Conservation (phyloP, 2,888 invertebrate species). For the Sipha maydis region DNA sequence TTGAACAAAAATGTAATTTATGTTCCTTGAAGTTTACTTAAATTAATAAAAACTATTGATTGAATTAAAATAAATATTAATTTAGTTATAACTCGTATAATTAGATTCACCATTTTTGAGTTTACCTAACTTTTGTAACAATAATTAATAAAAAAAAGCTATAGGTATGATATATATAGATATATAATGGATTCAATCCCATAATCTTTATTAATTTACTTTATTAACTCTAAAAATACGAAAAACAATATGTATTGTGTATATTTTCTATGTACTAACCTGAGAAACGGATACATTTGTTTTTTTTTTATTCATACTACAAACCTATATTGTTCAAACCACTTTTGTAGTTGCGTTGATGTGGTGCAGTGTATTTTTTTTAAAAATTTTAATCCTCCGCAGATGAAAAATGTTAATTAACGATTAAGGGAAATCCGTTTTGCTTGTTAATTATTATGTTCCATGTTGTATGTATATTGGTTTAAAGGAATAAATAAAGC, state of each 20-base stretch:
- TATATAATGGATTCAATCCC: not conserved
- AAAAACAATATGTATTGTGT: not conserved
- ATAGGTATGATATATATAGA: too few relatives aligned
- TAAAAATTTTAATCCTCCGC: not conserved
- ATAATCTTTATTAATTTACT: not conserved
- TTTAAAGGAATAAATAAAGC: not conserved
- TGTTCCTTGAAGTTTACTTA: too few relatives aligned
- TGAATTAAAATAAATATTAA: too few relatives aligned
- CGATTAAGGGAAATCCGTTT: constrained; percentile 19
- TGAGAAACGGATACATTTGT: not conserved
- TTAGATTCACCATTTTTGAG: too few relatives aligned
- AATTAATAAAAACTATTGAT: too few relatives aligned
- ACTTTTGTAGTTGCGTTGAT: not conserved
- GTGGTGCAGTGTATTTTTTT: not conserved
- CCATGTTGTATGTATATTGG: not conserved
- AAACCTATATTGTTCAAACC: constrained; percentile 1
- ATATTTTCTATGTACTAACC: not conserved
- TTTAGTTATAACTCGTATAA: too few relatives aligned
- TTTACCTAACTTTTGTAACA: too few relatives aligned
- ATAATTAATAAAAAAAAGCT: too few relatives aligned
- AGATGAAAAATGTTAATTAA: constrained; percentile 48
- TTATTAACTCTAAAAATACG: constrained; percentile 7
- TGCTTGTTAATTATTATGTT: constrained; percentile 29
- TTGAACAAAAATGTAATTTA: too few relatives aligned
- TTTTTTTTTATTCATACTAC: not conserved